Percentiles rank a stretch among this genome's conserved stretches.
These are phyloP conservation scores for Alosa sapidissima DNA, from an alignment of 2,797 vertebrate genomes.

Conservation along the genomic window DNA sequence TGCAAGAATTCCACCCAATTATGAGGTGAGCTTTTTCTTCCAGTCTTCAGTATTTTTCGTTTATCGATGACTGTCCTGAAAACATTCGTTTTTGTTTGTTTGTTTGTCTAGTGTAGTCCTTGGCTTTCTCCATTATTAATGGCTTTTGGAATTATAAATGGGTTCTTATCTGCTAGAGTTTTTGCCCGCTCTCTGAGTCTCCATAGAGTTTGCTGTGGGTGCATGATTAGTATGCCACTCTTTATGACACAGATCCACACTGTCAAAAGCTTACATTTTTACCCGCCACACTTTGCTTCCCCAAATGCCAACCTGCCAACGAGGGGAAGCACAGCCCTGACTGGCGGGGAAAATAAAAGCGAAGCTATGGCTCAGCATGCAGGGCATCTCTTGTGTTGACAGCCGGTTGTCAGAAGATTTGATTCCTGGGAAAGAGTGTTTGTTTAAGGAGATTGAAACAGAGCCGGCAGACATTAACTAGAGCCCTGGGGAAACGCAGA, in stretches of 20 bases:
- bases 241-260: slow-evolving; percentile 51
- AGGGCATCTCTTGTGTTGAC: slow-evolving; percentile 41
- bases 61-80: not conserved
- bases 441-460: slow-evolving; percentile 42
- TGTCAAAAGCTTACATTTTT: slow-evolving; percentile 59
- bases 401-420: slow-evolving; percentile 59
- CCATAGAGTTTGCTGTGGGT: slow-evolving; percentile 25
- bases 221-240: slow-evolving; percentile 49
- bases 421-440: slow-evolving; percentile 50
- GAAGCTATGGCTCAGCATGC: slow-evolving; percentile 36
- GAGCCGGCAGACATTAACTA: slow-evolving; percentile 47
- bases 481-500: slow-evolving; percentile 35
- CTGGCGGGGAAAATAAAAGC: slow-evolving; percentile 43
- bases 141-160: slow-evolving; percentile 37
- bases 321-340: slow-evolving; percentile 51
- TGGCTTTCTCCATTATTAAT: slow-evolving; percentile 20
- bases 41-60: slow-evolving; percentile 16
- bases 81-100: slow-evolving; percentile 34
- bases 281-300: slow-evolving; percentile 51
- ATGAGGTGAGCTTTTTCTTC: slow-evolving; percentile 79
- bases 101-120: slow-evolving; percentile 34
- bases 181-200: slow-evolving; percentile 37
- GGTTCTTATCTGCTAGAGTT: slow-evolving; percentile 26
- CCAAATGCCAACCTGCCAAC: slow-evolving; percentile 43
- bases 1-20: slow-evolving; percentile 95